Conservation (phyloP, 2,113 vertebrate genomes). For the Nothocercus nigrocapillus region DNA sequence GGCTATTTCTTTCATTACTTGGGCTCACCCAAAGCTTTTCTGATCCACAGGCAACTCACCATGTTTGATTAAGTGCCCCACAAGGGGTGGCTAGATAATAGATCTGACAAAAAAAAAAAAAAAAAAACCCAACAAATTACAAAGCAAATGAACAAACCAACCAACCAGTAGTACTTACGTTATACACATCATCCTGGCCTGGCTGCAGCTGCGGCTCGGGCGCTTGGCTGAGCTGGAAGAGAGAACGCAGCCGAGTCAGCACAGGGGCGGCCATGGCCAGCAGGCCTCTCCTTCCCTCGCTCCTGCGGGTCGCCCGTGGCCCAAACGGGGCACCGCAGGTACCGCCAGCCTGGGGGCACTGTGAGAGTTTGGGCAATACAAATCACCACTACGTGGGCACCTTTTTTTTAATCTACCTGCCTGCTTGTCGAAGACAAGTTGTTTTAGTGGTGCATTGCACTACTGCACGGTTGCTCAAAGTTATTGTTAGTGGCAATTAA, state of each 20-base stretch:
- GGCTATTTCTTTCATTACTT: not conserved
- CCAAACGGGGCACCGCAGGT: not conserved
- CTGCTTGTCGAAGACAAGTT: not conserved
- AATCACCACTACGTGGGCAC: not conserved
- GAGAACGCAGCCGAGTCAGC: not conserved
- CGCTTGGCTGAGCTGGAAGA: constrained; percentile 55
- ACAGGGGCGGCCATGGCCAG: not conserved
- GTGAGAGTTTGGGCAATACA: accelerated
- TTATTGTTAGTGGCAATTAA: not conserved
- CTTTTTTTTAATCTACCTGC: not conserved
- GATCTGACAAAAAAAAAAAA: not conserved
- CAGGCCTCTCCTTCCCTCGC: not conserved
- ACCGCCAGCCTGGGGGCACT: not conserved
- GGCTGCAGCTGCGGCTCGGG: not conserved
- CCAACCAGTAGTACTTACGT: constrained; percentile 37
- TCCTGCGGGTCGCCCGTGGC: not conserved
- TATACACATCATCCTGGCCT: constrained; percentile 50
- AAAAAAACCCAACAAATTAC: too few relatives aligned
- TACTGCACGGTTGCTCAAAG: not conserved
- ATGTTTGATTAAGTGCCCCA: accelerated
- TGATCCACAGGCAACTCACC: not conserved
- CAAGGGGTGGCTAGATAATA: not conserved
- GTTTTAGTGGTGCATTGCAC: accelerated
- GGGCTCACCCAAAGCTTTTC: not conserved
- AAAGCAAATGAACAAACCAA: not conserved